These are phyloP conservation scores for Rissa tridactyla DNA, from an alignment of 2,113 vertebrate species.

Conservation along the genomic window DNA sequence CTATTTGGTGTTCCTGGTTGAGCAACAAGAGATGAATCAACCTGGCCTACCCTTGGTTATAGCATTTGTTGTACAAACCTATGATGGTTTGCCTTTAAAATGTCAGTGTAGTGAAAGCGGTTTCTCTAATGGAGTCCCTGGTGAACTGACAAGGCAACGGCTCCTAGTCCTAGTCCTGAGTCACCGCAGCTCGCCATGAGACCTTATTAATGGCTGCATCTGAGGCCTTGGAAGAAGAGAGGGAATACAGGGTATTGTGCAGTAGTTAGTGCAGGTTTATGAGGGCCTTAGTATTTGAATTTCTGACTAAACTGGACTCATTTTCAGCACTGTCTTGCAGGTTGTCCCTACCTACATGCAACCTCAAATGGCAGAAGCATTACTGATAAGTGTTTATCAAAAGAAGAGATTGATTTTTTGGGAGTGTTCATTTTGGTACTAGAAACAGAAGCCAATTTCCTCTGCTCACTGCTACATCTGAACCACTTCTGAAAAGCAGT, in stretches of 20 bases:
- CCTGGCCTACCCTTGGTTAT: background rate
- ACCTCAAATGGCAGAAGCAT: background rate
- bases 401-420: background rate
- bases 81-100: background rate
- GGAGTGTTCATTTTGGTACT: background rate
- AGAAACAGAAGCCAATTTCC: background rate
- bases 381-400: background rate
- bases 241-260: background rate
- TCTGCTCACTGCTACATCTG: background rate
- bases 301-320: background rate
- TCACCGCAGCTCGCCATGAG: accelerated
- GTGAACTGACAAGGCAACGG: background rate
- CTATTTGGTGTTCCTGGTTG: background rate
- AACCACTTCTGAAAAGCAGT: background rate
- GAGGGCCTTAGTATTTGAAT: background rate
- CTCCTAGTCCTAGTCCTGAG: background rate
- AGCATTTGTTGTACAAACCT: background rate
- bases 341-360: background rate
- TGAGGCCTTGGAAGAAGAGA: background rate
- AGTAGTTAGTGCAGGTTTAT: background rate
- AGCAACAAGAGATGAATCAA: background rate
- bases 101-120: background rate
- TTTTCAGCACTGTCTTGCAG: background rate
- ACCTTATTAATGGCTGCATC: background rate
- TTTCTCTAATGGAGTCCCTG: background rate